phyloP scores from a whole-genome alignment of 2,888 invertebrate genomes.

The Polyommatus iphigenia region DNA sequence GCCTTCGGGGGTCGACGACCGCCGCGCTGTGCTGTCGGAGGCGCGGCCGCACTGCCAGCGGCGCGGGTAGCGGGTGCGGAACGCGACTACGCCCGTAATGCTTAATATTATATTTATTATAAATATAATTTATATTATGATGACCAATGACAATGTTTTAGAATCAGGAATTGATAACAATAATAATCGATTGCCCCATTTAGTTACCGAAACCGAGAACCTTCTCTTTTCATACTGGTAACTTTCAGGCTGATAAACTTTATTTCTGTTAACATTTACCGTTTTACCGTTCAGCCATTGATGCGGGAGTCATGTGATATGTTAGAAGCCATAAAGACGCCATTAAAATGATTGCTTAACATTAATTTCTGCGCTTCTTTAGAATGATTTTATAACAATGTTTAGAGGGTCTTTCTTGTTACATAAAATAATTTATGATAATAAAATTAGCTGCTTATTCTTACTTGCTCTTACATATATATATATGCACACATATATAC shows the following conservation, averaged over 20 bases:
- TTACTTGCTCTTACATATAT: too few species aligned
- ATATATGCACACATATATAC: too few species aligned
- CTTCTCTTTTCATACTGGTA: background rate
- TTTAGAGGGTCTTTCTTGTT: background rate
- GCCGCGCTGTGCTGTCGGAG: background rate
- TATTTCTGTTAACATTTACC: background rate
- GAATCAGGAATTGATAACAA: background rate
- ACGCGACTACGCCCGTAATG: background rate
- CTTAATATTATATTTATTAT: too few species aligned
- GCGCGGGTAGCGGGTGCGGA: background rate
- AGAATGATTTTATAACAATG: background rate
- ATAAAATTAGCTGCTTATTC: too few species aligned
- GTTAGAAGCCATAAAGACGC: background rate
- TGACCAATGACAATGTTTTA: too few species aligned
- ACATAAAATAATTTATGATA: too few species aligned
- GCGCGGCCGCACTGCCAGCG: background rate
- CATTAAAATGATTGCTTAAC: background rate
- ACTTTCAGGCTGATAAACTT: background rate
- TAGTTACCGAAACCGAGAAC: background rate
- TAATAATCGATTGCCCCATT: background rate
- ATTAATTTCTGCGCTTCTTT: background rate
- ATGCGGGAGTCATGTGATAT: too few species aligned
- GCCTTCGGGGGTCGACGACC: slow-evolving; percentile 32
- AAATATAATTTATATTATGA: too few species aligned
- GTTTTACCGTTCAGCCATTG: background rate